Evolutionary conservation across 2,888 invertebrate genomes (phyloP), one percentile per base, ranked within the genome.

Genomic region (Netelia fuscicornis): DNA sequence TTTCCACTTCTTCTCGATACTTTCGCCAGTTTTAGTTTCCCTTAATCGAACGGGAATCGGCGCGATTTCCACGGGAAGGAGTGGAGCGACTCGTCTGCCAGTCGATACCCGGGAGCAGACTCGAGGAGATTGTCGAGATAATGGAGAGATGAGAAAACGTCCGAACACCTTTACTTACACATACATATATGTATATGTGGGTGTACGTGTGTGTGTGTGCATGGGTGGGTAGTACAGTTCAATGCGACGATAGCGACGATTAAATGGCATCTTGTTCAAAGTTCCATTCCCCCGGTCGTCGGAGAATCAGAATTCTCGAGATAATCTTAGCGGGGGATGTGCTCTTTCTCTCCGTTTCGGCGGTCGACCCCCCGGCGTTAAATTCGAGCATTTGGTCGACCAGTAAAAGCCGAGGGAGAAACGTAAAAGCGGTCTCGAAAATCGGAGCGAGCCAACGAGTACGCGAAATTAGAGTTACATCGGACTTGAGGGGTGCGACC

Each of bases 21-120:
- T 80, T 83, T 58, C 72, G 64, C 83, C 62, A 80, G 85, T 83
- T 85, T 80, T 64, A 68, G 83, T 85, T 83, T 72, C 30, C 64
- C 71, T 83, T 71, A 64, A 83, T 85, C 80, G 79, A 80, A 72
- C 72, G 72, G 56, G 52, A 76, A 85, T 83, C 76, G 68, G 58
- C 52, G 80, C 67, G 65, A 75, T 70, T 79, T 70, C 67, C 62
- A 25, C 56, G 30, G 65, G 72, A 58, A 17, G 20, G 13, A 8
- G 20, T 64, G 54, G 54, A 76, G 76, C 56, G 8, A 23, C 30
- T 30, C 37, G 48, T 65, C 52, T 44, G 10, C 62, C 58, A 71
- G 56, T 64, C 79, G 71, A 79, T 71, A 72, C 79, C 8, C 56
- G 23, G 3, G 58, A 37, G 30, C 20, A 37, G 56, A 65, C 10